These are phyloP conservation scores for Drosophila macrothrix DNA, from an alignment of 2,888 invertebrate genomes.

Conservation along the genomic window DNA sequence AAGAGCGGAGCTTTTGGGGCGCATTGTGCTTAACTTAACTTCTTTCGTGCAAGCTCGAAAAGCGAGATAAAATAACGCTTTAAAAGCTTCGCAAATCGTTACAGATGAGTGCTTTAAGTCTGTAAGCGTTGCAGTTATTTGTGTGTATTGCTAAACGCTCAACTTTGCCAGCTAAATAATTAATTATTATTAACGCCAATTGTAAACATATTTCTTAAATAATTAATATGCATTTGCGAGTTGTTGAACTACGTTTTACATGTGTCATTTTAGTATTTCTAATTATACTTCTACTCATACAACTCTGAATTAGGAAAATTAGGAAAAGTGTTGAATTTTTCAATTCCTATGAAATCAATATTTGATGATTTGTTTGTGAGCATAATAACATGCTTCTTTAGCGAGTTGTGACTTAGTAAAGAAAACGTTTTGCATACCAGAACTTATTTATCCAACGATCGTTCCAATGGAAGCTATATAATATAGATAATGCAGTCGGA, in stretches of 20 bases:
- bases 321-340: too few species aligned
- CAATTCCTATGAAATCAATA: too few species aligned
- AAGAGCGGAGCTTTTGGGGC: neutral
- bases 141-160: neutral
- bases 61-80: neutral
- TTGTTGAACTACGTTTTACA: neutral
- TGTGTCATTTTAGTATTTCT: neutral
- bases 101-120: neutral
- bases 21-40: neutral
- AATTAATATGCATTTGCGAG: neutral
- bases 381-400: too few species aligned
- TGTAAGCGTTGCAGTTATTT: neutral
- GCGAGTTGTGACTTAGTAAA: too few species aligned
- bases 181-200: neutral
- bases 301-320: too few species aligned
- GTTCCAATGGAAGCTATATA: too few species aligned
- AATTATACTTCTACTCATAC: too few species aligned
- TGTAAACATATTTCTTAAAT: neutral
- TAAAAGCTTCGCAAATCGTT: neutral
- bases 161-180: neutral
- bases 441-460: too few species aligned
- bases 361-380: neutral
- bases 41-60: neutral
- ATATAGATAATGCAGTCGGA: too few species aligned
- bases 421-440: too few species aligned